These are phyloP conservation scores for Pipra filicauda DNA, from an alignment of 2,113 vertebrate genomes.

Conservation along the genomic window DNA sequence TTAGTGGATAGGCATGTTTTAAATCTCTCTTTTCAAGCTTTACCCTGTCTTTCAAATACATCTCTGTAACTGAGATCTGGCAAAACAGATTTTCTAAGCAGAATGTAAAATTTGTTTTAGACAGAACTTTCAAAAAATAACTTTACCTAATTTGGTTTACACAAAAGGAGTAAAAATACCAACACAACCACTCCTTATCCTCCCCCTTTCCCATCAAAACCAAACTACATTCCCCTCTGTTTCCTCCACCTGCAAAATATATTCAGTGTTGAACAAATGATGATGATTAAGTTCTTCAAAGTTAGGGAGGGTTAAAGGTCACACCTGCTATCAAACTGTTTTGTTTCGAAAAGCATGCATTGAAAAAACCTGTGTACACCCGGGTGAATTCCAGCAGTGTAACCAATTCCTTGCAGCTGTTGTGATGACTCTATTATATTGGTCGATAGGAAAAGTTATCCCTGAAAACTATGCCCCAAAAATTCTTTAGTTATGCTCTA, in stretches of 20 bases:
- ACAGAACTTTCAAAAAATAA: neutral
- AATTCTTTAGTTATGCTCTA: slow-evolving; percentile 59
- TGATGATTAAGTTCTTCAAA: slow-evolving; percentile 61
- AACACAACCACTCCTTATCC: neutral
- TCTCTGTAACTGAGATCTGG: neutral
- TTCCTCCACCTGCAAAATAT: slow-evolving; percentile 56
- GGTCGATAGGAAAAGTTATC: slow-evolving; percentile 39
- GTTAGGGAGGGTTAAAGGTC: slow-evolving; percentile 74
- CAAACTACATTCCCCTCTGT: slow-evolving; percentile 41
- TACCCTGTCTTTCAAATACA: neutral
- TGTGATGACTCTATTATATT: slow-evolving; percentile 76
- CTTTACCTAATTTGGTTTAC: neutral
- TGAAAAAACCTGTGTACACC: slow-evolving; percentile 68
- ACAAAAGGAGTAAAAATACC: neutral
- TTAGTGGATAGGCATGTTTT: neutral
- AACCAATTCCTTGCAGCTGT: slow-evolving; percentile 80
- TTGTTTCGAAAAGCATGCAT: slow-evolving; percentile 68
- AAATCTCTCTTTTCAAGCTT: neutral
- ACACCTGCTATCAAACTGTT: slow-evolving; percentile 80
- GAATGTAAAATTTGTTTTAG: neutral
- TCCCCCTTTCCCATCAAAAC: neutral
- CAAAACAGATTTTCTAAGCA: neutral
- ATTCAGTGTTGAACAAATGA: slow-evolving; percentile 43
- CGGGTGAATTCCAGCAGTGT: slow-evolving; percentile 73
- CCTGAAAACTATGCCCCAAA: neutral